Percentiles rank a stretch among this genome's conserved stretches.
Conservation (phyloP, 2,888 invertebrate genomes). For the Camptogramma bilineatum region DNA sequence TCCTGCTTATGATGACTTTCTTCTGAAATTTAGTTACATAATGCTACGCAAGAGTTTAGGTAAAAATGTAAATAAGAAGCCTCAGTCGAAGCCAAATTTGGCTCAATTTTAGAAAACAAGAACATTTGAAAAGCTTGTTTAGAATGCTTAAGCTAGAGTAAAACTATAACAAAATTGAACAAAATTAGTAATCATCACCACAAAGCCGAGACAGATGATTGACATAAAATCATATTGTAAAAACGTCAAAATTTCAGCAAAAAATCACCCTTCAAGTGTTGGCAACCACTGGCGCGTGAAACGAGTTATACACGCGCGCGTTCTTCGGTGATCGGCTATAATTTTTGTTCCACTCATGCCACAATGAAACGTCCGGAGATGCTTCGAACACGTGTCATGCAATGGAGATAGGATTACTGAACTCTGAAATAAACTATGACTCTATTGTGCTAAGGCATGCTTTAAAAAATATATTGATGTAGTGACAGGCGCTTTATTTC, state of each 20-base stretch:
- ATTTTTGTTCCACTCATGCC: slow-evolving; percentile 76
- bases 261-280: slow-evolving; percentile 48
- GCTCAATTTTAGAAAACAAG: too few species aligned
- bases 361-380: slow-evolving; percentile 66
- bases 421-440: slow-evolving; percentile 31
- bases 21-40: too few species aligned
- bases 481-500: too few species aligned
- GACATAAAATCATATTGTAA: slow-evolving; percentile 23
- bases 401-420: slow-evolving; percentile 34
- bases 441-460: slow-evolving; percentile 28
- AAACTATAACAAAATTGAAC: background rate
- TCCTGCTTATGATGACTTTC: too few species aligned
- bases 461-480: slow-evolving; percentile 13
- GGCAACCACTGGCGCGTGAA: slow-evolving; percentile 80
- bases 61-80: too few species aligned
- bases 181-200: background rate
- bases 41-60: too few species aligned
- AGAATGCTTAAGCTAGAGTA: slow-evolving; percentile 9
- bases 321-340: slow-evolving; percentile 84
- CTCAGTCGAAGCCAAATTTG: too few species aligned
- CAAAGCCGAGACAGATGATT: background rate
- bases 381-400: slow-evolving; percentile 50
- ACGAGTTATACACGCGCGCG: slow-evolving; percentile 80
- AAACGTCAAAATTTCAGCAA: slow-evolving; percentile 26
- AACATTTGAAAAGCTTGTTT: background rate